These are phyloP conservation scores for Pyralis farinalis DNA, from an alignment of 2,888 invertebrate species.

Conservation along the genomic window DNA sequence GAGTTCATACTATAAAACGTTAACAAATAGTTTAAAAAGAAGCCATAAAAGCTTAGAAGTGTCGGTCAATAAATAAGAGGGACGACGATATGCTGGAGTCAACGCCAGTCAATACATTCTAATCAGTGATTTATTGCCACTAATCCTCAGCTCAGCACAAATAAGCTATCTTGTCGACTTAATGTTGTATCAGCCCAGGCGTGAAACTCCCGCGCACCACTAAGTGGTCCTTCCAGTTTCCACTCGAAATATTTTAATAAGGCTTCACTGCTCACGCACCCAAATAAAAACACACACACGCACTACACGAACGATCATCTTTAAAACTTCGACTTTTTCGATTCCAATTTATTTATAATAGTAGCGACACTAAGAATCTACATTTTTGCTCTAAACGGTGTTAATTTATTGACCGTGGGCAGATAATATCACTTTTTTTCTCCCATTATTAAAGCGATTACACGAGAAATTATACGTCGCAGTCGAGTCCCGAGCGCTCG, in stretches of 20 bases:
- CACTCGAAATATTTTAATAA: conserved; percentile 81
- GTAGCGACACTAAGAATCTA: conserved; percentile 79
- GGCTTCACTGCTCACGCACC: conserved; percentile 78
- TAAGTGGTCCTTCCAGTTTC: conserved; percentile 82
- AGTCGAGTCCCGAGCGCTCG: conserved; percentile 59
- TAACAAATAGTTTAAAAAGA: conserved; percentile 62
- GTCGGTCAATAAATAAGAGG: conserved; percentile 63
- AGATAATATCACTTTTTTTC: conserved; percentile 81
- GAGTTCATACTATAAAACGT: conserved; percentile 49
- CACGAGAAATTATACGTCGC: conserved; percentile 79
- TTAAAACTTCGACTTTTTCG: conserved; percentile 51
- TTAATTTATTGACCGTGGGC: conserved; percentile 81
- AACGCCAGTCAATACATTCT: conserved; percentile 80
- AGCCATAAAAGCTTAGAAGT: conserved; percentile 63
- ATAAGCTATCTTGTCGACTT: conserved; percentile 81
- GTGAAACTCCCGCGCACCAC: conserved; percentile 80
- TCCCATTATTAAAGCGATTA: conserved; percentile 79
- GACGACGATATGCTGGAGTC: conserved; percentile 62
- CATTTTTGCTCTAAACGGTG: conserved; percentile 81
- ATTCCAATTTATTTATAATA: conserved; percentile 74
- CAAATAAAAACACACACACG: conserved; percentile 75
- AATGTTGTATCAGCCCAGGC: conserved; percentile 79
- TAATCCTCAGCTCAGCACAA: conserved; percentile 79
- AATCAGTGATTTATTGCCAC: conserved; percentile 80
- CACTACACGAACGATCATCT: conserved; percentile 56